Evolutionary conservation across 2,888 invertebrate genomes (phyloP), one percentile per base, ranked within the genome.

Genomic region (Xanthorhoe designata): DNA sequence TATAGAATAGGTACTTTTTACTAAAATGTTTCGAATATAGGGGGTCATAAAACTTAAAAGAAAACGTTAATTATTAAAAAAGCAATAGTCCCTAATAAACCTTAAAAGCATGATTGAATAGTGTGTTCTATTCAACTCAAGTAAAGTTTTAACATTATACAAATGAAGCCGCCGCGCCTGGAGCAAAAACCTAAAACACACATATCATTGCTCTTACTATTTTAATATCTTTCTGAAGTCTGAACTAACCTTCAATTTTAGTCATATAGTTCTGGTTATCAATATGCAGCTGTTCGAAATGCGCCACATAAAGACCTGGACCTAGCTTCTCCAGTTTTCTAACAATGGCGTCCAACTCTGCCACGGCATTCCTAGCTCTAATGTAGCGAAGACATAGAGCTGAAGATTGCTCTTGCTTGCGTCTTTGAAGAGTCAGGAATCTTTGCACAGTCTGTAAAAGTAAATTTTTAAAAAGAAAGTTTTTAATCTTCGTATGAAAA

Each of bases 281-380:
- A 51, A 90, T 83, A 65, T 84, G 69, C 2, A 94, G 84, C 67
- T 92, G 92, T 69, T 94, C 91, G 68, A 86, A 94, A 8, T 92
- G 89, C 1, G 88, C 89, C 0, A 94, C 91, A 54, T 90, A 90
- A 0, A 94, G 83, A 2, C 92, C 92, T 0, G 93, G 93, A 0
- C 88, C 93, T 0, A 94, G 73, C 63, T 75, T 87, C 73, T 94
- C 93, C 51, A 94, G 78, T 50, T 89, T 87, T 2, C 84, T 82
- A 1, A 92, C 83, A 2, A 89, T 75, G 9, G 80, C 78, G 59
- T 93, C 92, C 7, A 91, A 75, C 69, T 92, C 91, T 0, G 83
- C 65, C 0, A 94, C 92, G 0, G 90, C 90, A 57, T 93, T 93
- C 64, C 92, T 84, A 0, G 87, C 89, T 63, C 91, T 79, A 4